These are phyloP conservation scores for Apis cerana DNA, from an alignment of 1,140 invertebrate genomes.

Conservation along the genomic window DNA sequence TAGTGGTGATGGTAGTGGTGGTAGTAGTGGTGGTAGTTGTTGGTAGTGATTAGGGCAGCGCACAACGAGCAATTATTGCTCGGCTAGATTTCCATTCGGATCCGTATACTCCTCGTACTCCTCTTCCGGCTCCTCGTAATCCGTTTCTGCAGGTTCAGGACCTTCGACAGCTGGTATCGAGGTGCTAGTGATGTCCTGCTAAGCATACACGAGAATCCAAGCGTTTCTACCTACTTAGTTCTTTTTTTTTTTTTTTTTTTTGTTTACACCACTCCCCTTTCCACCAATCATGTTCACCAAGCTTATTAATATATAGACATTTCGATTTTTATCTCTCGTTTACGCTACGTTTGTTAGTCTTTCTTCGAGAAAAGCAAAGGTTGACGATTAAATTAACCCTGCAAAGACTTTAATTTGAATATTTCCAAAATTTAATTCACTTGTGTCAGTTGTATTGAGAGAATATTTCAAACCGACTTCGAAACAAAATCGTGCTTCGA, in stretches of 20 bases:
- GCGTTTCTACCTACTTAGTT: slow-evolving; percentile 35
- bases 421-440: not conserved
- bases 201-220: slow-evolving; percentile 70
- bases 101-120: slow-evolving; percentile 78
- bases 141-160: slow-evolving; percentile 79
- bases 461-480: no score
- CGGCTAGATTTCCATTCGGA: slow-evolving; percentile 77
- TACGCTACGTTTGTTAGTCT: not conserved
- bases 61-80: slow-evolving; percentile 76
- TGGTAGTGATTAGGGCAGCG: slow-evolving; percentile 74
- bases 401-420: no score
- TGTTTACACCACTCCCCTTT: not conserved
- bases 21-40: slow-evolving; percentile 54
- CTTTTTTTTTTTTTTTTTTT: not conserved
- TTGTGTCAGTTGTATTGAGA: no score
- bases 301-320: no score
- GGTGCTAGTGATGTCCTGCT: slow-evolving; percentile 77
- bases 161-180: slow-evolving; percentile 72
- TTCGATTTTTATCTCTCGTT: no score
- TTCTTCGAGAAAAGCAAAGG: not conserved
- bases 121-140: slow-evolving; percentile 77
- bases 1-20: slow-evolving; percentile 42
- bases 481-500: no score
- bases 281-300: not conserved
- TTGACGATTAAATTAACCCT: no score